Evolutionary conservation across 2,797 vertebrate species (phyloP).

Genomic region (Myoxocephalus aenaeus): DNA sequence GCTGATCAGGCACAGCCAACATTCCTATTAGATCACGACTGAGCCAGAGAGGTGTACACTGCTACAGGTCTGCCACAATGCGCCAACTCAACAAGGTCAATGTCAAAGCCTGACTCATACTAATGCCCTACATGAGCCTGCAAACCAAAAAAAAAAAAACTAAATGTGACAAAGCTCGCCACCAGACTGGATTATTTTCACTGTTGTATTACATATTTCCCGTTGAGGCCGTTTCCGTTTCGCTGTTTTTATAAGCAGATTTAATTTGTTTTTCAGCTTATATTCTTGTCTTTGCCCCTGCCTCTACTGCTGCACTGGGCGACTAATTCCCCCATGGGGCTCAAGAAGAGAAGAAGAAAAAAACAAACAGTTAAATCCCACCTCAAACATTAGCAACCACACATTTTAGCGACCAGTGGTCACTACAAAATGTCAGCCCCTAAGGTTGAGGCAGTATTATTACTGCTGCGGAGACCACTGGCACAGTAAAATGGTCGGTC

Average conservation of each 20-base stretch:
- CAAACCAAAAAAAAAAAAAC: slow-evolving; percentile 1
- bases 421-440: slow-evolving; percentile 64
- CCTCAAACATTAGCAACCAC: slow-evolving; percentile 36
- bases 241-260: background rate
- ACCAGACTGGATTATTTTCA: slow-evolving; percentile 1
- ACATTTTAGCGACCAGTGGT: slow-evolving; percentile 43
- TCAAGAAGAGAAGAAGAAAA: slow-evolving; percentile 22
- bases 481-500: slow-evolving; percentile 69
- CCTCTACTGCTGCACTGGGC: slow-evolving; percentile 9
- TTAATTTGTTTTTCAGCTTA: slow-evolving; percentile 30
- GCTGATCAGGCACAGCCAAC: slow-evolving; percentile 59
- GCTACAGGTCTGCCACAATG: slow-evolving; percentile 17
- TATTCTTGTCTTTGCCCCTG: slow-evolving; percentile 16
- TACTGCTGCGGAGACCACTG: slow-evolving; percentile 49
- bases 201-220: slow-evolving; percentile 21
- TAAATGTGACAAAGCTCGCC: slow-evolving; percentile 20
- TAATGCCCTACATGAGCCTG: slow-evolving; percentile 18
- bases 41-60: slow-evolving; percentile 31
- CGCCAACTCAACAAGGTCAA: slow-evolving; percentile 42
- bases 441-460: slow-evolving; percentile 63
- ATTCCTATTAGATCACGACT: slow-evolving; percentile 58
- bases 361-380: slow-evolving; percentile 41
- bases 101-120: slow-evolving; percentile 41
- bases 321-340: slow-evolving; percentile 43
- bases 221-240: background rate